These are phyloP conservation scores for Chelonus insularis DNA, from an alignment of 1,140 invertebrate genomes.

Conservation along the genomic window DNA sequence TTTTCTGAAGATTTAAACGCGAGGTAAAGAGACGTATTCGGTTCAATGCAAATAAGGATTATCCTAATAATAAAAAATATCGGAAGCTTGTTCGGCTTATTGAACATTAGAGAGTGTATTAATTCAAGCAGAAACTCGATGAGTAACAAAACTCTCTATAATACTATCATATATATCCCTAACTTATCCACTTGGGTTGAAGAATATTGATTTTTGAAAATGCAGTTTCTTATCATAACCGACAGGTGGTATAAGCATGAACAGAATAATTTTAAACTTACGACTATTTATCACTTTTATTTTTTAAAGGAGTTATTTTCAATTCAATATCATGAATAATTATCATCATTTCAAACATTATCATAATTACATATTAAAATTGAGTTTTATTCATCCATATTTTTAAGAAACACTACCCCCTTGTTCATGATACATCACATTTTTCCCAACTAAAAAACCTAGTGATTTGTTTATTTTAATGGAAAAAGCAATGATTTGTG, in stretches of 20 bases:
- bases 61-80: background rate
- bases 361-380: no score
- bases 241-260: constrained; percentile 46
- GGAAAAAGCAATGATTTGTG: no score
- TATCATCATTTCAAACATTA: no score
- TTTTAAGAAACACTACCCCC: no score
- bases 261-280: no score
- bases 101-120: constrained; percentile 3
- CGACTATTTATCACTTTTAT: background rate
- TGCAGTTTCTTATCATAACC: constrained; percentile 37
- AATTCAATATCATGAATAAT: no score
- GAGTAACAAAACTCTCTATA: constrained; percentile 6
- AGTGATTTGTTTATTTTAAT: no score
- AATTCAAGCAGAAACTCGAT: constrained; percentile 6
- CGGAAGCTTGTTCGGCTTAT: background rate
- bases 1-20: constrained; percentile 31
- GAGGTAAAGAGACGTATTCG: background rate
- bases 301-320: background rate
- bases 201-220: constrained; percentile 45
- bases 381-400: no score
- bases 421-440: no score
- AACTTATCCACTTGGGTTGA: constrained; percentile 46
- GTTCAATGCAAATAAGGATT: constrained; percentile 18
- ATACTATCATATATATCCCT: constrained; percentile 30
- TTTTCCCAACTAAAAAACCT: no score